Conservation (phyloP, 2,113 vertebrate genomes). For the Limanda limanda region DNA sequence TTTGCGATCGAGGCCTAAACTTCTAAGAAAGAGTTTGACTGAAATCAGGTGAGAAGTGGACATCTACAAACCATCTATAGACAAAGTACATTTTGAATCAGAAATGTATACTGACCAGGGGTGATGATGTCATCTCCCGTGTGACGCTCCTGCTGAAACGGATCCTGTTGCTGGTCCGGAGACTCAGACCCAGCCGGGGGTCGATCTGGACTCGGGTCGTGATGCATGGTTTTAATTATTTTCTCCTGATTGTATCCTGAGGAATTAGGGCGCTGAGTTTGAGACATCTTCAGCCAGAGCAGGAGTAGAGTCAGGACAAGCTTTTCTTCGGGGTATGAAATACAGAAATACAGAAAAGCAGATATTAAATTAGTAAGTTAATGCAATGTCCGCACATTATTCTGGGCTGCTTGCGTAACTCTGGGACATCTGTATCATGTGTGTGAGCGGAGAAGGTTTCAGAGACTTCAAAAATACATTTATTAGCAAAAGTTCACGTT, state of each 20-base stretch:
- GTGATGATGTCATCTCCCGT: conserved; percentile 36
- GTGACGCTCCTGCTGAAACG: conserved; percentile 41
- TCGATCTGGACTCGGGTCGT: conserved; percentile 1
- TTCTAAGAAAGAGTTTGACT: too few relatives aligned
- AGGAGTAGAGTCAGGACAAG: neutral
- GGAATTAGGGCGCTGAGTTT: conserved; percentile 1
- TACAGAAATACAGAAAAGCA: conserved; percentile 13
- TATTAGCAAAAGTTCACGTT: too few relatives aligned
- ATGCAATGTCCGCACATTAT: neutral
- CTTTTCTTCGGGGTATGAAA: conserved; percentile 27
- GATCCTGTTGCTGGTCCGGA: conserved; percentile 7
- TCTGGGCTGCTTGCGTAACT: neutral
- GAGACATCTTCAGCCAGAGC: conserved; percentile 4
- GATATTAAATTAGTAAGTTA: neutral
- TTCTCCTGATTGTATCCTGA: neutral
- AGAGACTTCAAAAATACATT: too few relatives aligned
- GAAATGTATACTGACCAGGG: neutral
- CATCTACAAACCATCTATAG: too few relatives aligned
- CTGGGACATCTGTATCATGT: conserved; percentile 34
- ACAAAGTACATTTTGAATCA: too few relatives aligned
- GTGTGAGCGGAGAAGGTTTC: too few relatives aligned
- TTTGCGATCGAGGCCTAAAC: too few relatives aligned
- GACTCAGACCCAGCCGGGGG: conserved; percentile 23
- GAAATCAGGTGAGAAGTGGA: too few relatives aligned
- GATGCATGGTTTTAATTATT: conserved; percentile 56